Percentiles rank a stretch among this genome's conserved stretches.
Conservation (phyloP, 2,888 invertebrate genomes). For the Cybosia mesomella region DNA sequence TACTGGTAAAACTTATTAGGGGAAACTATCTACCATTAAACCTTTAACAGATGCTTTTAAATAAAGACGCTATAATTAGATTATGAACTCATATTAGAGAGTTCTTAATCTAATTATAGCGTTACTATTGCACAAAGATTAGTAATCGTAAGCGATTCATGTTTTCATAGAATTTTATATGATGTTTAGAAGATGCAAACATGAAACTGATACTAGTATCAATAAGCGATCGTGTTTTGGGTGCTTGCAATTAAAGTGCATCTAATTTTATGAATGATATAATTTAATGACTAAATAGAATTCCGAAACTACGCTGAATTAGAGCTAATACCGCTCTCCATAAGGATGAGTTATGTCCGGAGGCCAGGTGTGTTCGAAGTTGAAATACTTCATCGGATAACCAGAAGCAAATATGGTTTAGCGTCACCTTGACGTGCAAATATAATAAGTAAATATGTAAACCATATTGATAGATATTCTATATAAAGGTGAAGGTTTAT, state of each 20-base stretch:
- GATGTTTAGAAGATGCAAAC: not conserved
- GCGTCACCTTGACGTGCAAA: no score
- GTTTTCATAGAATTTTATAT: not conserved
- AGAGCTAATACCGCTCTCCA: not conserved
- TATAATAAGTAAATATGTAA: no score
- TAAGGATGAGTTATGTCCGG: not conserved
- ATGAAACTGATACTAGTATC: not conserved
- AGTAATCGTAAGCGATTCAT: not conserved
- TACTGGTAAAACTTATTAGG: not conserved
- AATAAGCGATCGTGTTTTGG: not conserved
- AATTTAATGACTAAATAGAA: not conserved
- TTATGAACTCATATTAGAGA: not conserved
- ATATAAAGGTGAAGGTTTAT: not conserved
- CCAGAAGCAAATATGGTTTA: not conserved
- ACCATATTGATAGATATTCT: not conserved
- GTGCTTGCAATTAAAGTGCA: not conserved
- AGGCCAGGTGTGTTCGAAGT: not conserved
- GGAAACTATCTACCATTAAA: not conserved
- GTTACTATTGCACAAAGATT: not conserved
- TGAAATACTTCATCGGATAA: no score
- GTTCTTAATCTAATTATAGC: not conserved
- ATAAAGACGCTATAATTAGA: not conserved
- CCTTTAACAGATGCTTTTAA: not conserved
- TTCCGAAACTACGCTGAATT: not conserved
- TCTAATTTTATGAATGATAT: not conserved